Base-by-base conservation (phyloP, 2,888 invertebrate genomes). In the Salpingus planirostris region DNA sequence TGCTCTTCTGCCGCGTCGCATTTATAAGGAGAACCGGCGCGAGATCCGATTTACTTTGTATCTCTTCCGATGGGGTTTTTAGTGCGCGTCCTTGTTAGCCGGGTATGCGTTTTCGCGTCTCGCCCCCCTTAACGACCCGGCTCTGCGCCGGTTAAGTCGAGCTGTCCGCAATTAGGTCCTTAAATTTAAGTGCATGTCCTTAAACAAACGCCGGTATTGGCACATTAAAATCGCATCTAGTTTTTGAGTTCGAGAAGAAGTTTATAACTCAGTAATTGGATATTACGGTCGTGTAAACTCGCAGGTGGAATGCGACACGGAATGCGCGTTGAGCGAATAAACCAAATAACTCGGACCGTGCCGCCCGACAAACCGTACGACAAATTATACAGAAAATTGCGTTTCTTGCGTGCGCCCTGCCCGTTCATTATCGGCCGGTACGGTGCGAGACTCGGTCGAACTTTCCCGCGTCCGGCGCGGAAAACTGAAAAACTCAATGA, bases 221-320 rank as follows among this genome's bases (percentile, higher is more conserved):
- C 42, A 38, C 40, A 38, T 42, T 49, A 52, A 51, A 49, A 53
- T 49, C 46, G 49, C 45, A 41, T 44, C 49, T 48, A 47, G 48
- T 51, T 51, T 49, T 49, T 49, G 46, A 43, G 39, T 23, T 26
- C 35, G 34, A 26, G 26, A 46, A 50, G 49, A 49, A 49, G 47
- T 53, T 53, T 53, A 52, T 53, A 54, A 50, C 51, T 49, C 48
- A 50, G 55, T 58, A 59, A 59, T 59, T 57, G 59, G 58, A 59
- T 59, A 57, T 57, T 57, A 56, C 52, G 55, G 49, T 53, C 58
- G 56, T 59, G 59, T 59, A 58, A 59, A 59, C 56, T 54, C 46
- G 55, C 52, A 48, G 40, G 47, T 37, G 53, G 59, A 59, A 59
- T 59, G 57, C 55, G 50, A 49, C 50, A 47, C 45, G 54, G 55